These are phyloP conservation scores for Orthochromis indermauri DNA, from an alignment of 2,113 vertebrate genomes.

Conservation along the genomic window DNA sequence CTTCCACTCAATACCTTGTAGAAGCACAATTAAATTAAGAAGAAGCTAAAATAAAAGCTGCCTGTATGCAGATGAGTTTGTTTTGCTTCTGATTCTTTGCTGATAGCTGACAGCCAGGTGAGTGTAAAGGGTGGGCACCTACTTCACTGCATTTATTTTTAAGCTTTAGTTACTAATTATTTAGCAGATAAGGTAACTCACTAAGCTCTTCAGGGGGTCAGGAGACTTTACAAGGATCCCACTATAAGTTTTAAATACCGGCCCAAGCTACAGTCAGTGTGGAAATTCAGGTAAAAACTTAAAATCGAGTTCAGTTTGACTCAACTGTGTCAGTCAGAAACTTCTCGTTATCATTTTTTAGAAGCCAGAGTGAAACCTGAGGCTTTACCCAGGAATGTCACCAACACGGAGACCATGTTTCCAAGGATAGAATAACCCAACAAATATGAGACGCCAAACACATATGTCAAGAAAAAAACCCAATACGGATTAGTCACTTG, in stretches of 20 bases:
- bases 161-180: background rate
- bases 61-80: background rate
- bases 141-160: background rate
- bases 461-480: background rate
- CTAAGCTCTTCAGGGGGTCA: background rate
- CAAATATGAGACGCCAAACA: background rate
- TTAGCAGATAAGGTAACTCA: background rate
- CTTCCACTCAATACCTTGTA: background rate
- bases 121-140: background rate
- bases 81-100: background rate
- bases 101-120: background rate
- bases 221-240: background rate
- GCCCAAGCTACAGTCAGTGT: background rate
- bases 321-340: background rate
- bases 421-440: background rate
- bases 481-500: background rate
- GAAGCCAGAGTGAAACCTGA: background rate
- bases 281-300: background rate
- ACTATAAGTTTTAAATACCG: background rate
- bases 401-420: background rate
- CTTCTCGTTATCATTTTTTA: background rate
- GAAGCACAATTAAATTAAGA: background rate
- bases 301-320: background rate
- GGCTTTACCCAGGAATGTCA: background rate
- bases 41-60: background rate